Evolutionary conservation across 1,140 invertebrate species (phyloP), one percentile per base, ranked within the genome.

Genomic region (Cherax destructor): DNA sequence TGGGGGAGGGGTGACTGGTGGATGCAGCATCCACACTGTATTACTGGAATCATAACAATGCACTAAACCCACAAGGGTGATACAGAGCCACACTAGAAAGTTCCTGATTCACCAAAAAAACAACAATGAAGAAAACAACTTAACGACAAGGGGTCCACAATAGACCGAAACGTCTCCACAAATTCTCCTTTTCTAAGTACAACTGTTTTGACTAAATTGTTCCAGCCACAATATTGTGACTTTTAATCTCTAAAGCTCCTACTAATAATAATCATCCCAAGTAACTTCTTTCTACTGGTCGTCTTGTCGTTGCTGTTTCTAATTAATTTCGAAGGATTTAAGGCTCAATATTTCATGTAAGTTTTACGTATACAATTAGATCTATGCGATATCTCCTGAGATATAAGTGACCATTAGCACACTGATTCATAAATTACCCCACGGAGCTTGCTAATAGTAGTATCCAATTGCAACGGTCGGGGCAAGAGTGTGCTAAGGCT

Each of bases 401-500:
- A 86, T 84, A 79, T 79, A 91, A 91, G 89, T 79, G 79, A 77
- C 83, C 49, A 91, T 85, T 86, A 91, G 69, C 65, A 24, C 52
- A 65, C 81, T 30, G 89, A 91, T 91, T 91, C 89, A 91, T 91
- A 91, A 91, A 91, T 91, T 91, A 91, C 89, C 77, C 50, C 83
- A 85, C 77, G 41, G 52, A 84, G 77, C 9, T 86, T 65, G 89
- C 89, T 91, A 91, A 91, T 91, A 80, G 89, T 86, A 50, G 83
- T 85, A 91, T 79, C 89, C 89, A 85, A 91, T 91, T 91, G 89
- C 83, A 91, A 76, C 49, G 77, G 52, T 3, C 10, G 56, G 30
- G 24, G 7, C 52, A 85, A 86, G 76, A 85, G 18, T 0, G 77
- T 59, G 89, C 76, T 18, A 72, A n/a, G 61, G 47, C 10, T 30